These are phyloP conservation scores for Acromyrmex heyeri DNA, from an alignment of 1,140 invertebrate genomes.

Conservation along the genomic window DNA sequence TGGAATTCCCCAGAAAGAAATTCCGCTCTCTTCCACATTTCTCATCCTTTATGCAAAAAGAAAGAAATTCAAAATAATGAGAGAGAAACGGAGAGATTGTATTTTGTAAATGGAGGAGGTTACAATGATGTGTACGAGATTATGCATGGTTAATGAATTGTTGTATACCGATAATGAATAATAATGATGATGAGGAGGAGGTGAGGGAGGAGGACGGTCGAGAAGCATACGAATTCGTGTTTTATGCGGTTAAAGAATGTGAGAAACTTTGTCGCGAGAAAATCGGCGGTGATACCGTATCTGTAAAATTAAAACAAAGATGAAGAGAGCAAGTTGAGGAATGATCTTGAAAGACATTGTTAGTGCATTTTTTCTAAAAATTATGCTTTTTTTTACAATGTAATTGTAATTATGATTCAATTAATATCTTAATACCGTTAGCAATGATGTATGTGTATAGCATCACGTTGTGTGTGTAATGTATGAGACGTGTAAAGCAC, in stretches of 20 bases:
- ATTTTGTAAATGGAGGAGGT: constrained; percentile 17
- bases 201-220: constrained; percentile 50
- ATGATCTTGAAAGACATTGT: constrained; percentile 10
- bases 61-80: constrained; percentile 18
- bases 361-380: background rate
- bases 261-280: constrained; percentile 7
- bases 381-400: background rate
- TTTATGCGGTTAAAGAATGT: constrained; percentile 24
- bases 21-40: constrained; percentile 40
- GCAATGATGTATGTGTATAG: background rate
- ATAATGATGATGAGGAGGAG: constrained; percentile 46
- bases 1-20: constrained; percentile 18
- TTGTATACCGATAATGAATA: constrained; percentile 8
- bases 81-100: constrained; percentile 7
- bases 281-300: constrained; percentile 22
- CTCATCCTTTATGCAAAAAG: background rate
- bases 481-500: background rate
- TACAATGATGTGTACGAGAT: constrained; percentile 36
- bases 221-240: constrained; percentile 35
- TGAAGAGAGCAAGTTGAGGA: constrained; percentile 25
- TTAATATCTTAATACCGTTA: constrained; percentile 1
- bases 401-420: constrained; percentile 4
- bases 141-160: constrained; percentile 7
- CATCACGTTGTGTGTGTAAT: background rate
- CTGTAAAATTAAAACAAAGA: constrained; percentile 13